Conservation (phyloP, 2,797 vertebrate species). For the Tapirus indicus region DNA sequence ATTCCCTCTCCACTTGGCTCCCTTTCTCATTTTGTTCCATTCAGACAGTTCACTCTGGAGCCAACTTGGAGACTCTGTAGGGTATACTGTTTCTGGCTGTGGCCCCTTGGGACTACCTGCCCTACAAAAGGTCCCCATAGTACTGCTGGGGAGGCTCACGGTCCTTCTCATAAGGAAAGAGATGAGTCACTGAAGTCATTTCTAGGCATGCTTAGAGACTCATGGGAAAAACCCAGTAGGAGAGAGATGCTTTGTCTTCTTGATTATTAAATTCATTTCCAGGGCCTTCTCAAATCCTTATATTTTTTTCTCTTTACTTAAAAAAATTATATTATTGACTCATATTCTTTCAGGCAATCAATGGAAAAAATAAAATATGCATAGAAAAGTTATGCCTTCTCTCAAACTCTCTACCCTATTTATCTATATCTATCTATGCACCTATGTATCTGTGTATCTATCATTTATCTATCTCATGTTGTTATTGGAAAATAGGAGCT, state of each 20-base stretch:
- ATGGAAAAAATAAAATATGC: slow-evolving; percentile 14
- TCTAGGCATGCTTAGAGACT: neutral
- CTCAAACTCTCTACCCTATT: neutral
- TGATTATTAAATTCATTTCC: slow-evolving; percentile 38
- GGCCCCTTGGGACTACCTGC: neutral
- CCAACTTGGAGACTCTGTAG: neutral
- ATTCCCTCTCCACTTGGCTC: neutral
- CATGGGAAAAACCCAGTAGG: neutral
- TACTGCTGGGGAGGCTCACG: neutral
- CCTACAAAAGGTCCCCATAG: neutral
- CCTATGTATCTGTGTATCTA: neutral
- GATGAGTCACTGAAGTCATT: neutral
- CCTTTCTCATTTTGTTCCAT: neutral
- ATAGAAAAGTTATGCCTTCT: neutral
- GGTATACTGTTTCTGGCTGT: neutral
- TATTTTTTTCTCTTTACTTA: neutral
- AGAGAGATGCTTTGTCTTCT: neutral
- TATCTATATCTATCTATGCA: neutral
- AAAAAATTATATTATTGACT: neutral
- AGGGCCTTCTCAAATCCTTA: neutral
- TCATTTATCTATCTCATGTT: neutral
- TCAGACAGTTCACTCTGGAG: neutral
- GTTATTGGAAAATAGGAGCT: neutral
- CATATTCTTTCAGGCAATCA: neutral
- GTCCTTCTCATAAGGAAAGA: neutral